These are phyloP conservation scores for Rhogogaster chlorosoma DNA, from an alignment of 2,888 invertebrate genomes.

Conservation along the genomic window DNA sequence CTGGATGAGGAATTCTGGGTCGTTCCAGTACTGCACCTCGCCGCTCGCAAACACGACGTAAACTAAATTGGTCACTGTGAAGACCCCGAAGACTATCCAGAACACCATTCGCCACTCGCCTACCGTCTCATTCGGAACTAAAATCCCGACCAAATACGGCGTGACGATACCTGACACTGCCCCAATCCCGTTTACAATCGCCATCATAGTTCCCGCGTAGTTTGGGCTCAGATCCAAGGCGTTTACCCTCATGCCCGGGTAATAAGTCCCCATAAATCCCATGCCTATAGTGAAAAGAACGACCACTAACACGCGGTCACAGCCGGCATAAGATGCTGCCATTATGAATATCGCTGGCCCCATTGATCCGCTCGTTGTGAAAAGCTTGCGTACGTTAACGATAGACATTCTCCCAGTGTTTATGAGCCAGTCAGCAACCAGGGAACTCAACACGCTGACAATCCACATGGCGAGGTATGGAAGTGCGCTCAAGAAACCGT, in stretches of 20 bases:
- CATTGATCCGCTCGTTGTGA: conserved; percentile 78
- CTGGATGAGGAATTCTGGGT: conserved; percentile 74
- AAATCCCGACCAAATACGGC: conserved; percentile 82
- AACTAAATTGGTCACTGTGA: conserved; percentile 84
- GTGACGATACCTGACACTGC: conserved; percentile 86
- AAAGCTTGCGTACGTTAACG: conserved; percentile 77
- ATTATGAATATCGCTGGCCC: conserved; percentile 79
- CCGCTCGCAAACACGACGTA: conserved; percentile 87
- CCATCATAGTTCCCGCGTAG: conserved; percentile 79
- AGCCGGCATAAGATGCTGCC: conserved; percentile 78
- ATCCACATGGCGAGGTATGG: conserved; percentile 78
- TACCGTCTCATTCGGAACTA: conserved; percentile 83
- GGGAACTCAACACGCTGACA: conserved; percentile 73
- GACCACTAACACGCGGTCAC: conserved; percentile 78
- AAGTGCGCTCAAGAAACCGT: conserved; percentile 76
- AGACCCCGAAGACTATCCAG: conserved; percentile 87
- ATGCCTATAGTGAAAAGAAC: conserved; percentile 84
- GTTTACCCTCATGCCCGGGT: conserved; percentile 79
- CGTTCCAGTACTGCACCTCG: conserved; percentile 89
- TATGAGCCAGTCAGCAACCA: conserved; percentile 76
- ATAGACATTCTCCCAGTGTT: conserved; percentile 70
- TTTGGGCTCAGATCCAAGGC: conserved; percentile 78
- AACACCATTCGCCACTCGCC: conserved; percentile 89
- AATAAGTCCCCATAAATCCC: conserved; percentile 81
- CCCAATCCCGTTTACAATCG: conserved; percentile 83